Evolutionary conservation across 2,113 vertebrate genomes (phyloP).

Genomic region (Mirza zaza): DNA sequence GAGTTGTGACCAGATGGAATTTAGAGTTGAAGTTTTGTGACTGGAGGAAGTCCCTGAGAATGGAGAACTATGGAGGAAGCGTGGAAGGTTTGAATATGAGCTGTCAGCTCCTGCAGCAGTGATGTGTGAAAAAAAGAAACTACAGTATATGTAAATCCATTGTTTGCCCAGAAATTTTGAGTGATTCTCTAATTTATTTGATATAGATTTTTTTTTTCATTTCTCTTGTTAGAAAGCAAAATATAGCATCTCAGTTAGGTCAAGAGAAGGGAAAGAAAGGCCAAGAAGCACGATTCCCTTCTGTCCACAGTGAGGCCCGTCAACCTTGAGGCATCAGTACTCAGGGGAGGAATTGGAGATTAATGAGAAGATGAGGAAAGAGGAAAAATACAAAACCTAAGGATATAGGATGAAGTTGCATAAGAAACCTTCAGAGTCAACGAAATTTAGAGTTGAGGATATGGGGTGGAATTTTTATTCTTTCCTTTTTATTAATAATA

Average conservation of each 20-base stretch:
- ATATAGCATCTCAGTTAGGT: neutral
- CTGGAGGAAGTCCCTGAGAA: neutral
- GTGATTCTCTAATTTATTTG: neutral
- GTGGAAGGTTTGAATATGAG: neutral
- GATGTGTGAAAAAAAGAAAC: neutral
- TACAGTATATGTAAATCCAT: neutral
- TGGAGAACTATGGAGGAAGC: neutral
- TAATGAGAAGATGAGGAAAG: conserved; percentile 28
- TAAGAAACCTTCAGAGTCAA: neutral
- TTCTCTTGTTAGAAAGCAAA: conserved; percentile 21
- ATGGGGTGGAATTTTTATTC: conserved; percentile 19
- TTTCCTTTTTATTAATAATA: conserved; percentile 51
- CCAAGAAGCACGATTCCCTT: neutral
- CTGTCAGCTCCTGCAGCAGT: neutral
- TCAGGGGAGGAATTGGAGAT: neutral
- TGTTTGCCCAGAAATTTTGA: conserved; percentile 2
- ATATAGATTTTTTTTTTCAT: neutral
- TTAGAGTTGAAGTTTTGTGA: neutral
- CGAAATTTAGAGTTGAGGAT: neutral
- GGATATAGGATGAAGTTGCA: conserved; percentile 43
- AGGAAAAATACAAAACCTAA: neutral
- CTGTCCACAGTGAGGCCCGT: neutral
- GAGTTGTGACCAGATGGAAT: neutral
- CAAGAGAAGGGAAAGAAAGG: neutral
- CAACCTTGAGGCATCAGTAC: neutral